Evolutionary conservation across 2,888 invertebrate genomes (phyloP), one percentile per base, ranked within the genome.

Genomic region (Perizoma flavofasciatum): DNA sequence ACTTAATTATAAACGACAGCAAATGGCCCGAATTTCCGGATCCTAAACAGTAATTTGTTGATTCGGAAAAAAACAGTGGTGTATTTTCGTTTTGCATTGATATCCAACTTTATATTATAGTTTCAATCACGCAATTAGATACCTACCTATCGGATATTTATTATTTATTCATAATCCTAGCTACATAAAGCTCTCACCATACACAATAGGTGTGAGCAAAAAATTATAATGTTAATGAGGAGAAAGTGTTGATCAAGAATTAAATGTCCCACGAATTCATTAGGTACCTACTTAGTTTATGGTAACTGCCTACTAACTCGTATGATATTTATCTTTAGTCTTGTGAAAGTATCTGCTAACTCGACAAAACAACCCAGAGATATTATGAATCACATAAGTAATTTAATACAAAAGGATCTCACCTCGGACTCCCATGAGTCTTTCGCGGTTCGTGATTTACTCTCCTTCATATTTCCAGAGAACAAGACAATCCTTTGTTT

Each of bases 361-460:
- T 22, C 22, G 22, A 22, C 22, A 22, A 22, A 22, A 22, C 22
- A 22, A 8, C 5, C 45, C 11, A 45, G 22, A 45, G 8, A 32
- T 7, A 45, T 66, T 68, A 62, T 55, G 53, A 58, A 43, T 4
- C 10, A 11, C 4, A 44, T 4, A 44, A 9, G 6, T 22, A 11
- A 41, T 9, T 9, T 9, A 44, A 22, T 7, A 10, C 1, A 44
- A 60, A 57, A 58, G 10, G 45, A 8, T 54, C 83, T 88, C 79
- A 92, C 92, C 86, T 92, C 91, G 8, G 92, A 86, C 79, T 92
- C 89, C 92, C 92, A 92, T 67, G 85, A 79, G 72, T 91, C 84
- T 81, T 91, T 91, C 68, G 76, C 83, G 72, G 77, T 78, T 72
- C 86, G 84, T 74, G 88, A 81, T 76, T 91, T 90, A 71, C 76